phyloP scores from a whole-genome alignment of 2,888 invertebrate species.

The Thysanoteuthis rhombus region DNA sequence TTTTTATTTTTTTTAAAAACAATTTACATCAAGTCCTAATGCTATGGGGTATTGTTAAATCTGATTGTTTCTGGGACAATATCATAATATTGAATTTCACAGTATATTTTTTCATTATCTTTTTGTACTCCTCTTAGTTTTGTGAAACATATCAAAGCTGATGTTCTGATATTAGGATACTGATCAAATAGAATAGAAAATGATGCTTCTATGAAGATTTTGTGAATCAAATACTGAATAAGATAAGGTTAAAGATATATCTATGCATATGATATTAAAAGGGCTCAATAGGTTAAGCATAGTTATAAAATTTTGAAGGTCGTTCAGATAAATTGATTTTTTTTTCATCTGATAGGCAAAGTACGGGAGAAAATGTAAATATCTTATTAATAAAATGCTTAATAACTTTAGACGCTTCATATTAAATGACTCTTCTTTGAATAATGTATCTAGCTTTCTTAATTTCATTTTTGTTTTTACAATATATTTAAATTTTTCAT shows the following conservation, averaged over 20 bases:
- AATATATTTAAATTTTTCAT: background rate
- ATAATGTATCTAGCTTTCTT: background rate
- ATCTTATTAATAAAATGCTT: background rate
- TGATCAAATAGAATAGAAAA: too few species aligned
- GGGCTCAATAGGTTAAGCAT: too few species aligned
- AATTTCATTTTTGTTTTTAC: background rate
- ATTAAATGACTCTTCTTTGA: background rate
- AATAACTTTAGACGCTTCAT: background rate
- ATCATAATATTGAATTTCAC: background rate
- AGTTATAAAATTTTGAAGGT: too few species aligned
- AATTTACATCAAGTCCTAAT: background rate
- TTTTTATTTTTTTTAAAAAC: background rate
- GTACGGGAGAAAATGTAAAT: background rate
- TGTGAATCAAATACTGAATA: too few species aligned
- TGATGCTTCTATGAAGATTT: too few species aligned
- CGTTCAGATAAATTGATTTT: background rate
- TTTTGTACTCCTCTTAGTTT: too few species aligned
- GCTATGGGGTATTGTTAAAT: too few species aligned
- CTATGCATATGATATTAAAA: too few species aligned
- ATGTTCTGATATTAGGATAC: background rate
- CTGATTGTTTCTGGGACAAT: too few species aligned
- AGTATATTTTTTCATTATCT: background rate
- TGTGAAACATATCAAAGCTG: background rate
- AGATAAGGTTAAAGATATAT: too few species aligned
- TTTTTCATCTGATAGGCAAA: background rate